Evolutionary conservation across 1,140 invertebrate species (phyloP), one percentile per base, ranked within the genome.

Genomic region (Sesamia nonagrioides): DNA sequence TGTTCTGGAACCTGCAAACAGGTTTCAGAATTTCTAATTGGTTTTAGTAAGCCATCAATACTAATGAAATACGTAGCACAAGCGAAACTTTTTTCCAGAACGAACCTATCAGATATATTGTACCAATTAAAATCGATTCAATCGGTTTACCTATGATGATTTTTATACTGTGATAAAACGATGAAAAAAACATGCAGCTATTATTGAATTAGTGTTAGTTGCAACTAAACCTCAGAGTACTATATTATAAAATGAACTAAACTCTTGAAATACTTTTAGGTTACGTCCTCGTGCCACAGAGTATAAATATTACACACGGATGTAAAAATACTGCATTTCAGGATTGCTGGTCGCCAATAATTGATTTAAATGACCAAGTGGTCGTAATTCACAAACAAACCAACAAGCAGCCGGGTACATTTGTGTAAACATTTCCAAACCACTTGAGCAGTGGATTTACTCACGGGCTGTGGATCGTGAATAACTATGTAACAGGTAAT

Each of bases 401-500:
- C 74, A 68, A 66, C 74, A 66, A 77, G 60, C 61, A 60, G 27
- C 33, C 27, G 17, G 58, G 74, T 66, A 68, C 61, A 77, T 73
- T 78, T 78, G 50, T 78, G 73, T 83, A 73, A 82, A 82, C 60
- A 77, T 75, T 76, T 82, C 58, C 69, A 61, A 82, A 77, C 80
- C 79, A 78, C 82, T 83, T 75, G 83, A 63, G 74, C 71, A 68
- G 35, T 78, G 68, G 77, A 83, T 84, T 84, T 82, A 86, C 78
- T 77, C 68, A 82, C 78, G 82, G 77, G 45, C 45, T 71, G 77
- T 81, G 78, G 71, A 81, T 83, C 79, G 61, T 83, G 81, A 81
- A 86, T 84, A 82, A 80, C 80, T 83, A 82, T 81, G 73, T 81
- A 80, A 73, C 69, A 61, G 76, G 72, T 87, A 87, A 88, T 88